Base-by-base conservation (phyloP, 1,140 invertebrate species). In the Halyomorpha halys region DNA sequence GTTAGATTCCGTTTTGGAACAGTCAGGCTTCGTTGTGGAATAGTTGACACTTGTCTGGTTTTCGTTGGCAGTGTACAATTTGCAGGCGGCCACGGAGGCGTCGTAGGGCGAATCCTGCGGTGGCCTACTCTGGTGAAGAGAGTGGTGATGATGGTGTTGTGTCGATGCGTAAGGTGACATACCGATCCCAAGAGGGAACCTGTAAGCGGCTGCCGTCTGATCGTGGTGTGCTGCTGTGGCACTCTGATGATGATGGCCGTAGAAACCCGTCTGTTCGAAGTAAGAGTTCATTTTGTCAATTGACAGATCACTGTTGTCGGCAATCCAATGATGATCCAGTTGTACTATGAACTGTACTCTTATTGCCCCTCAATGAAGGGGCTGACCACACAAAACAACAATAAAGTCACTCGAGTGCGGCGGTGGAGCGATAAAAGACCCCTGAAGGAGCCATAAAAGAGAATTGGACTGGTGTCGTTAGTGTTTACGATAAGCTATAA, bases 221-320 rank as follows among this genome's bases (percentile, higher is more conserved):
- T 85, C 78, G 65, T 83, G 80, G 68, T 83, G 81, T 11, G 83
- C 81, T 45, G 83, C 83, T 18, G 83, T 80, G 51, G 82, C 80
- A 56, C 81, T 78, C 67, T 83, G 80, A 72, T 87, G 85, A 73
- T 90, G 87, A 70, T 89, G 90, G 65, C 90, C 90, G 78, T 94
- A 94, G 81, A 94, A 94, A 76, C 90, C 90, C 76, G 86, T 86
- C 79, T 93, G 91, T 78, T 94, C 91, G 76, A 94, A 95, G 77
- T 94, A 94, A 73, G 90, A 92, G 84, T 94, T 94, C 91, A 94
- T 94, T 44, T 60, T 60, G 25, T 56, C 19, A 23, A 56, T 56
- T 56, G 19, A 56, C 53, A 49, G 47, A 49, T 21, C 19, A 49
- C 47, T 49, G 34, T 39, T 39, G 5, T 13, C 34, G 6, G 34